These are phyloP conservation scores for Ormyrus labotus DNA, from an alignment of 2,888 invertebrate genomes.

Conservation along the genomic window DNA sequence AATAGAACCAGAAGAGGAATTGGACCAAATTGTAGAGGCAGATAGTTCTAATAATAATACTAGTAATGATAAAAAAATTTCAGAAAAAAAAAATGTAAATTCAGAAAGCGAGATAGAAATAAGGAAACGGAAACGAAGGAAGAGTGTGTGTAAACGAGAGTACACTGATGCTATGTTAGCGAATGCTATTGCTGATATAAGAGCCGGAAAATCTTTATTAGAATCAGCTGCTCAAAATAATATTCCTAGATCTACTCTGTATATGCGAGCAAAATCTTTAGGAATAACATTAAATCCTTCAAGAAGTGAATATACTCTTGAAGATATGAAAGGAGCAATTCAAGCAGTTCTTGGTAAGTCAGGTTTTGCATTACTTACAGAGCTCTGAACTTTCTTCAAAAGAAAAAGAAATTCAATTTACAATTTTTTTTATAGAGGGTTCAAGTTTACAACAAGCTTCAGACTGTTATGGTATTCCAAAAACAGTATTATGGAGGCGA, in stretches of 20 bases:
- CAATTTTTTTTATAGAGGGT: conserved; percentile 65
- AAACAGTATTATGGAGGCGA: conserved; percentile 76
- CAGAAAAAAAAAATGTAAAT: conserved; percentile 15
- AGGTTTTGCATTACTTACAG: not conserved
- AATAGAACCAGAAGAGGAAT: conserved; percentile 17
- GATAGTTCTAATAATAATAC: too few species aligned
- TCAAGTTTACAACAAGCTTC: conserved; percentile 75
- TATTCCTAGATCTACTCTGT: conserved; percentile 75
- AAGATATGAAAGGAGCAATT: conserved; percentile 74
- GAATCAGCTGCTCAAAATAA: conserved; percentile 73
- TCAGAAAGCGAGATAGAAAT: conserved; percentile 57
- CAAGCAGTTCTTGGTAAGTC: conserved; percentile 72
- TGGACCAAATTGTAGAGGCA: not conserved
- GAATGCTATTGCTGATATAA: conserved; percentile 73
- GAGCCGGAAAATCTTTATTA: conserved; percentile 71
- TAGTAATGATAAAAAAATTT: conserved; percentile 7
- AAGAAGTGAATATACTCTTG: conserved; percentile 73
- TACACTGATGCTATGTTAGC: conserved; percentile 72
- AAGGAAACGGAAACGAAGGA: conserved; percentile 66
- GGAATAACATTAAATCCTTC: conserved; percentile 72
- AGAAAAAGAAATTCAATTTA: conserved; percentile 3
- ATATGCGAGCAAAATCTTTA: conserved; percentile 73
- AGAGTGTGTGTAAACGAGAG: conserved; percentile 67
- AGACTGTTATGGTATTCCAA: conserved; percentile 74
- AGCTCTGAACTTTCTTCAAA: not conserved